phyloP scores from a whole-genome alignment of 2,888 invertebrate species.

The Dasysyrphus albostriatus region DNA sequence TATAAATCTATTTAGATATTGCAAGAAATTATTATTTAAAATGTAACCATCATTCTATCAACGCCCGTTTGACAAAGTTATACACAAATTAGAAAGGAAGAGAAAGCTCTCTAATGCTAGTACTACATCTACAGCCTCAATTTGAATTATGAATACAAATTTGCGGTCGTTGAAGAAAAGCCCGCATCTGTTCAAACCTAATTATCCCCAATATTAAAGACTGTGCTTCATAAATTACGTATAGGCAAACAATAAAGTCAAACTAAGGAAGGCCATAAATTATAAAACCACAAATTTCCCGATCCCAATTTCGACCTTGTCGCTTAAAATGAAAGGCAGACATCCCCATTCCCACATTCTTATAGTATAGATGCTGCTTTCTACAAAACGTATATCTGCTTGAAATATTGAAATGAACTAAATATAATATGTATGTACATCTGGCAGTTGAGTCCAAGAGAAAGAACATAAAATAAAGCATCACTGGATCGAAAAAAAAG shows the following conservation, averaged over 20 bases:
- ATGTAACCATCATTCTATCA: neutral
- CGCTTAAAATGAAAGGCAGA: slow-evolving; percentile 8
- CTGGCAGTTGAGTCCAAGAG: neutral
- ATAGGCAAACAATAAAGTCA: slow-evolving; percentile 38
- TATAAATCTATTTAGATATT: neutral
- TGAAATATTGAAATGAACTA: neutral
- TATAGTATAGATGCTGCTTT: neutral
- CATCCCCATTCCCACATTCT: neutral
- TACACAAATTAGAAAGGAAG: neutral
- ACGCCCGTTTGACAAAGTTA: neutral
- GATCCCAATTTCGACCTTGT: neutral
- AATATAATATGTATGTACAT: neutral
- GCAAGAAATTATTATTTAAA: neutral
- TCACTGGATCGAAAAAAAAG: neutral
- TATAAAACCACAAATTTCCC: slow-evolving; percentile 33
- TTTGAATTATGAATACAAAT: slow-evolving; percentile 42
- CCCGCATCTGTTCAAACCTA: slow-evolving; percentile 32
- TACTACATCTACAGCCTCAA: slow-evolving; percentile 23
- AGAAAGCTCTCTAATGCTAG: neutral
- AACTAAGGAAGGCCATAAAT: slow-evolving; percentile 32
- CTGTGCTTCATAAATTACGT: slow-evolving; percentile 26
- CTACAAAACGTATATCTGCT: neutral
- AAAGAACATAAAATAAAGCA: neutral
- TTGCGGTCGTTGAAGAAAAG: slow-evolving; percentile 27
- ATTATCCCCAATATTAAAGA: slow-evolving; percentile 35